Evolutionary conservation across 2,797 vertebrate species (phyloP).

Genomic region (Choloepus didactylus): DNA sequence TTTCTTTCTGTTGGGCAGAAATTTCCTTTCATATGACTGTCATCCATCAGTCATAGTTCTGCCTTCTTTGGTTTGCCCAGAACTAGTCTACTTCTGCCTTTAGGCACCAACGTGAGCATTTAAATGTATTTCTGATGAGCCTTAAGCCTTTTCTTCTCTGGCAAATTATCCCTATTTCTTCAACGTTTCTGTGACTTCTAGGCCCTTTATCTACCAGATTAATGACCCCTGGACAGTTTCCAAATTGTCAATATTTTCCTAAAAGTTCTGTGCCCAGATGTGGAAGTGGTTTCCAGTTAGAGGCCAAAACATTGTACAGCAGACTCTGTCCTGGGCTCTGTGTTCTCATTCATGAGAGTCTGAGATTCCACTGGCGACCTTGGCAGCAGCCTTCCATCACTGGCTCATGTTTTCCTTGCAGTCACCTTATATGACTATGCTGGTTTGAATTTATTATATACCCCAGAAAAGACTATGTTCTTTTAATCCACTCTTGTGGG

Average conservation of each 20-base stretch:
- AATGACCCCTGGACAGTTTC: not conserved
- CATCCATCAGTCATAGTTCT: not conserved
- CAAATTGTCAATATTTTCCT: not conserved
- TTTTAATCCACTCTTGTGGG: too few species aligned
- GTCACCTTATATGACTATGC: not conserved
- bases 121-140: not conserved
- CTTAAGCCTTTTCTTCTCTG: not conserved
- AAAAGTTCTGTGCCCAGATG: conserved; percentile 35
- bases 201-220: not conserved
- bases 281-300: conserved; percentile 49
- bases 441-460: not conserved
- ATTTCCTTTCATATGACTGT: not conserved
- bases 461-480: too few species aligned
- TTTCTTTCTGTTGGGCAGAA: not conserved
- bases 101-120: not conserved
- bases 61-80: not conserved
- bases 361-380: not conserved
- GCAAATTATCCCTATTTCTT: conserved; percentile 14
- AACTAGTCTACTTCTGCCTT: not conserved
- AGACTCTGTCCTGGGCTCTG: not conserved
- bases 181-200: not conserved
- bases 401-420: not conserved
- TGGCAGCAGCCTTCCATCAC: not conserved
- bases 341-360: not conserved
- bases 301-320: not conserved